These are phyloP conservation scores for Palaemon carinicauda DNA, from an alignment of 1,140 invertebrate genomes.

Conservation along the genomic window DNA sequence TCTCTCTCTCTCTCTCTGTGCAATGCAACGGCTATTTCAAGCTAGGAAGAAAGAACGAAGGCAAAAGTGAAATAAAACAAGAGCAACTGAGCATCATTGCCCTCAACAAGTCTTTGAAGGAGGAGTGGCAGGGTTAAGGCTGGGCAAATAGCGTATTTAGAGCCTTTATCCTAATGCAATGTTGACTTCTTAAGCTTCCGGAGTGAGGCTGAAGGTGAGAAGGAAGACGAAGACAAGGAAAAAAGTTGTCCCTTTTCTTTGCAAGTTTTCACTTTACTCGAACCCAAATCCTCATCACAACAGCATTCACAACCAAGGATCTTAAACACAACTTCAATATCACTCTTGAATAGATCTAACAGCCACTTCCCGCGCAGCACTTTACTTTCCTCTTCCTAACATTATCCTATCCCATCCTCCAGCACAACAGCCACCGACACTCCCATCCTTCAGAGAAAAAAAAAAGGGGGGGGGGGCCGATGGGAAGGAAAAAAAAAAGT, in stretches of 20 bases:
- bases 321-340: background rate
- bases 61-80: background rate
- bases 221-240: background rate
- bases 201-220: background rate
- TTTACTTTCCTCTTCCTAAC: background rate
- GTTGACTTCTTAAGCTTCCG: background rate
- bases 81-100: background rate
- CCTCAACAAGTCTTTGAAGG: slow-evolving; percentile 18
- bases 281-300: no score
- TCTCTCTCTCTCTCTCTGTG: no score
- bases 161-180: slow-evolving; percentile 9
- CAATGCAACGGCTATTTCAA: no score
- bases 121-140: background rate
- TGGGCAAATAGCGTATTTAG: background rate
- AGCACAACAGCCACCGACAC: background rate
- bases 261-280: no score
- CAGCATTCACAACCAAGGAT: background rate
- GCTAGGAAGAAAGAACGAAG: background rate
- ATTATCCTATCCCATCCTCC: background rate
- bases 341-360: background rate
- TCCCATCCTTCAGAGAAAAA: no score
- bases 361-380: background rate
- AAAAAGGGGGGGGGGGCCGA: background rate
- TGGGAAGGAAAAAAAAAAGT: background rate
- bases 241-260: no score